Evolutionary conservation across 2,888 invertebrate genomes (phyloP).

Genomic region (Exocentrus adspersus): DNA sequence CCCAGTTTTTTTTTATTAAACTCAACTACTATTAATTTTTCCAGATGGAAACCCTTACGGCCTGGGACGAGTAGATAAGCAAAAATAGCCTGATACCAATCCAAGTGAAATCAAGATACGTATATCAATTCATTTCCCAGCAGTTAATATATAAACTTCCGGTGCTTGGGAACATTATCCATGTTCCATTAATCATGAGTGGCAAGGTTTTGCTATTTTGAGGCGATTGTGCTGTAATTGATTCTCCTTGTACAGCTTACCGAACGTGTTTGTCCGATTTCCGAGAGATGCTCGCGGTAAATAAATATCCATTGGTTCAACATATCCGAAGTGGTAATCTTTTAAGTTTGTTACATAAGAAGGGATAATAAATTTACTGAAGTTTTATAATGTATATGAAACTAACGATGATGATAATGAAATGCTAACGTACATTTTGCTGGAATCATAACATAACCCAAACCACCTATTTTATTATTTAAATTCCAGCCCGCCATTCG

Average conservation of each 20-base stretch:
- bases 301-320: too few species aligned
- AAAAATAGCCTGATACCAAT: not conserved
- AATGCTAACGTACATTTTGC: not conserved
- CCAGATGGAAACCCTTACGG: too few species aligned
- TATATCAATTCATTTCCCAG: conserved; percentile 6
- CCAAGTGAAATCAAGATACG: conserved; percentile 8
- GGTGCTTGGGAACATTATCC: conserved; percentile 23
- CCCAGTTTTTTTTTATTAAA: too few species aligned
- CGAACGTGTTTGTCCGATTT: conserved; percentile 10
- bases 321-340: too few species aligned
- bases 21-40: too few species aligned
- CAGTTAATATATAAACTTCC: conserved; percentile 18
- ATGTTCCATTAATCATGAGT: conserved; percentile 25
- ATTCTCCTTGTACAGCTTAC: conserved; percentile 21
- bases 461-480: not conserved
- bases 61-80: too few species aligned
- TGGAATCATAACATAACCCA: not conserved
- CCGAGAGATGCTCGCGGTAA: too few species aligned
- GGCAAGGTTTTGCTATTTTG: conserved; percentile 19
- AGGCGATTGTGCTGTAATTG: conserved; percentile 21
- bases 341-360: too few species aligned
- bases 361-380: too few species aligned
- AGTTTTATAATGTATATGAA: too few species aligned
- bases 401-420: not conserved
- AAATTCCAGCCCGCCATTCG: not conserved